Percentiles rank a stretch among this genome's conserved stretches.
phyloP scores from a whole-genome alignment of 2,888 invertebrate species.

The Pilophorus perplexus region DNA sequence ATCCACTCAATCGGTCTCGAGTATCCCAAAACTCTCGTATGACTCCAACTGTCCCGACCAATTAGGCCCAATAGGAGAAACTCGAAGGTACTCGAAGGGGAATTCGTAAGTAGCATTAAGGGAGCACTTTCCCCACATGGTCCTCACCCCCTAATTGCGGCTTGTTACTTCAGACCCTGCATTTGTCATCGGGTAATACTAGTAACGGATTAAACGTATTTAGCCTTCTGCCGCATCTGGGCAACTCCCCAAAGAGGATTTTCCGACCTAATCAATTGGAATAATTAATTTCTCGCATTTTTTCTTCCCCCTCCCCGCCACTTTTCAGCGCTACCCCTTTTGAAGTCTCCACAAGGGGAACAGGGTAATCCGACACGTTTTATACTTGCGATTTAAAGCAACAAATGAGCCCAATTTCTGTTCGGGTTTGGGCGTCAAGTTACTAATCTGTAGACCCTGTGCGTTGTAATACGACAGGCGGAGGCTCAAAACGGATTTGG shows the following conservation, averaged over 20 bases:
- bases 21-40: too few species aligned
- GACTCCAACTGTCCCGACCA: too few species aligned
- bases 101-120: slow-evolving; percentile 20
- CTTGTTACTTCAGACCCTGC: slow-evolving; percentile 15
- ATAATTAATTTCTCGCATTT: slow-evolving; percentile 31
- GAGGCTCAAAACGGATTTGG: neutral
- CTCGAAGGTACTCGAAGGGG: neutral
- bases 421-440: slow-evolving; percentile 5
- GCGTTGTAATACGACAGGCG: neutral
- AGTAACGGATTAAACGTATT: slow-evolving; percentile 36
- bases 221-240: slow-evolving; percentile 35
- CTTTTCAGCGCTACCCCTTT: neutral
- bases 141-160: slow-evolving; percentile 18
- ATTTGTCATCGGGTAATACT: slow-evolving; percentile 37
- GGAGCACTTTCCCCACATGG: slow-evolving; percentile 14
- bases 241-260: slow-evolving; percentile 16
- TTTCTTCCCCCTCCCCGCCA: slow-evolving; percentile 1
- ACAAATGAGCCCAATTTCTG: slow-evolving; percentile 25
- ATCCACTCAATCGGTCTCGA: too few species aligned
- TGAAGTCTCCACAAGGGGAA: neutral
- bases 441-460: slow-evolving; percentile 7
- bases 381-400: neutral
- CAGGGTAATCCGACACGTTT: slow-evolving; percentile 14
- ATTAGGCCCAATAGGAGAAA: too few species aligned
- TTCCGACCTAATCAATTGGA: slow-evolving; percentile 30